Conservation (phyloP, 2,888 invertebrate genomes). For the Acleris literana region DNA sequence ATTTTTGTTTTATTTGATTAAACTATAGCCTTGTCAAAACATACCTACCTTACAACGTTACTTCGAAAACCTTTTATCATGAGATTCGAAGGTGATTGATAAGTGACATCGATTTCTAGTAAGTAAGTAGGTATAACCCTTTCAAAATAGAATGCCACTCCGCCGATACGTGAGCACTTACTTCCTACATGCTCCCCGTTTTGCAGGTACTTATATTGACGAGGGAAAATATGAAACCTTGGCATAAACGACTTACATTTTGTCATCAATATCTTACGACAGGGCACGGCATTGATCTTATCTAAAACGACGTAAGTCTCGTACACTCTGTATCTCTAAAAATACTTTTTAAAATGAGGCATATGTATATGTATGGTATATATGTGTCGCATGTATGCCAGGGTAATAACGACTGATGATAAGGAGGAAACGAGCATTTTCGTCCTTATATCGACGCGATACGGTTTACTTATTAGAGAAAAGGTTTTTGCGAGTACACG, state of each 20-base stretch:
- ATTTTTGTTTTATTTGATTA: too few relatives aligned
- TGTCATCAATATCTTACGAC: slow-evolving; percentile 25
- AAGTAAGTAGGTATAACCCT: background rate
- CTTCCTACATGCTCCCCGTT: slow-evolving; percentile 1
- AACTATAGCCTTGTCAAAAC: too few relatives aligned
- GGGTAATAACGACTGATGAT: slow-evolving; percentile 25
- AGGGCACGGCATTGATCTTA: background rate
- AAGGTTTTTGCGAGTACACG: slow-evolving; percentile 9
- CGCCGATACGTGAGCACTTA: background rate
- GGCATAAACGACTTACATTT: slow-evolving; percentile 27
- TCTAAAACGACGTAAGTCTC: slow-evolving; percentile 9
- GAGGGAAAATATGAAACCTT: slow-evolving; percentile 27
- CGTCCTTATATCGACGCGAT: slow-evolving; percentile 19
- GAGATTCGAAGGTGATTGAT: background rate
- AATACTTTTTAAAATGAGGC: background rate
- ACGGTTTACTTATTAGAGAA: background rate
- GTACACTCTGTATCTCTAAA: background rate
- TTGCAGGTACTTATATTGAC: slow-evolving; percentile 1
- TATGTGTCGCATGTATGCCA: slow-evolving; percentile 2
- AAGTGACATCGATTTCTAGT: background rate
- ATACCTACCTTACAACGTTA: too few relatives aligned
- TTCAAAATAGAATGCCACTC: background rate
- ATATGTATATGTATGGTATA: background rate
- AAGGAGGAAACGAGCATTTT: slow-evolving; percentile 15
- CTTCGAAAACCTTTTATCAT: too few relatives aligned